Evolutionary conservation across 2,888 invertebrate genomes (phyloP).

Genomic region (Aphidius colemani): DNA sequence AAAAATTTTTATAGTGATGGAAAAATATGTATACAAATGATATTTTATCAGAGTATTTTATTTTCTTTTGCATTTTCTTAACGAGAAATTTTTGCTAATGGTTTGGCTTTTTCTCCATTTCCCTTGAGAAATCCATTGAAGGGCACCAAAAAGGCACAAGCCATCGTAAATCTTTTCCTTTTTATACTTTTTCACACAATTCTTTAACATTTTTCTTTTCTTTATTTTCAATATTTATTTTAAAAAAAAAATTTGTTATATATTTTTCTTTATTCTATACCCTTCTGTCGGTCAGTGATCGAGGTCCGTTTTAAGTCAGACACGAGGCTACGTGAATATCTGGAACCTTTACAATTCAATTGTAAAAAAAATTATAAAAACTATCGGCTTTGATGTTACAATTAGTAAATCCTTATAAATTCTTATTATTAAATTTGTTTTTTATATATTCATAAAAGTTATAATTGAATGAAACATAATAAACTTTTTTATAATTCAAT

Average conservation of each 20-base stretch:
- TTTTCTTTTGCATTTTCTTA: not conserved
- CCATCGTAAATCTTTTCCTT: constrained; percentile 26
- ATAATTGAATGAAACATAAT: no score
- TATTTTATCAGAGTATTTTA: not conserved
- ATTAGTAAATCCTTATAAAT: not conserved
- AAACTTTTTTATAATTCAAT: no score
- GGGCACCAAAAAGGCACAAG: constrained; percentile 11
- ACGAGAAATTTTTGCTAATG: not conserved
- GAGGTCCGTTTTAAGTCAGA: constrained; percentile 26
- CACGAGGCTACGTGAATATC: constrained; percentile 2
- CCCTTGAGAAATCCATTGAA: constrained; percentile 23
- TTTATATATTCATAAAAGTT: no score
- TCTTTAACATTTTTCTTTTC: no score
- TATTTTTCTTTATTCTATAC: no score
- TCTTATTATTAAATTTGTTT: no score
- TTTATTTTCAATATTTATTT: no score
- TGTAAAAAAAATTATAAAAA: constrained; percentile 7
- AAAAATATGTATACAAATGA: not conserved
- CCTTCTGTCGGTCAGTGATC: constrained; percentile 11
- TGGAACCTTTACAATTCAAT: not conserved
- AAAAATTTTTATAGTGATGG: not conserved
- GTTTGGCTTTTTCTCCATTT: constrained; percentile 5
- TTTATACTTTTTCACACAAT: not conserved
- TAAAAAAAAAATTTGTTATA: no score
- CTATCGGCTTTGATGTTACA: constrained; percentile 21